phyloP scores from a whole-genome alignment of 1,140 invertebrate species.

The Palaemon carinicauda region DNA sequence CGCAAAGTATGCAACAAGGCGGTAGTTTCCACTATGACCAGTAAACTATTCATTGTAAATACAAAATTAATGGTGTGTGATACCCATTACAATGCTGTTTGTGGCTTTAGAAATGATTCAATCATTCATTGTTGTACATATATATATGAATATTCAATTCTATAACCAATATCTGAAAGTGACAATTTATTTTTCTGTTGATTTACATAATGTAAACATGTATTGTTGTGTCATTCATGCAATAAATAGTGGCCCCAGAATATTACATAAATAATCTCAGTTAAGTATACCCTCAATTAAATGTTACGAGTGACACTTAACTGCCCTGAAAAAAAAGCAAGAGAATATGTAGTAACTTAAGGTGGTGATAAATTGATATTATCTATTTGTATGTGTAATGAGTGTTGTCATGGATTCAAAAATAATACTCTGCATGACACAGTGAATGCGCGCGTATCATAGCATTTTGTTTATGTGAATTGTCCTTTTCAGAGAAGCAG shows the following conservation, averaged over 20 bases:
- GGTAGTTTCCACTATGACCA: slow-evolving; percentile 57
- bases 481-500: slow-evolving; percentile 12
- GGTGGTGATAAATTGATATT: too few species aligned
- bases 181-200: too few species aligned
- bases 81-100: too few species aligned
- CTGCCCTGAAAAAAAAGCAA: neutral
- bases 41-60: slow-evolving; percentile 43
- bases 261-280: neutral
- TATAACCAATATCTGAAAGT: too few species aligned
- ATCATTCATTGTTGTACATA: too few species aligned
- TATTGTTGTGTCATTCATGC: too few species aligned
- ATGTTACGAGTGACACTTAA: neutral
- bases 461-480: neutral
- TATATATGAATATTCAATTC: too few species aligned
- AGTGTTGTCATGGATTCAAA: neutral
- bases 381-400: neutral
- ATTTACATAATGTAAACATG: too few species aligned
- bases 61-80: neutral
- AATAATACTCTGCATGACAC: neutral
- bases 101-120: too few species aligned
- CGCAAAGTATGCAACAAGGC: slow-evolving; percentile 63
- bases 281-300: neutral
- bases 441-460: neutral
- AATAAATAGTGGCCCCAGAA: too few species aligned
- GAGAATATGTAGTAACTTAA: too few species aligned